These are phyloP conservation scores for Athalia circularis DNA, from an alignment of 2,888 invertebrate species.

Conservation along the genomic window DNA sequence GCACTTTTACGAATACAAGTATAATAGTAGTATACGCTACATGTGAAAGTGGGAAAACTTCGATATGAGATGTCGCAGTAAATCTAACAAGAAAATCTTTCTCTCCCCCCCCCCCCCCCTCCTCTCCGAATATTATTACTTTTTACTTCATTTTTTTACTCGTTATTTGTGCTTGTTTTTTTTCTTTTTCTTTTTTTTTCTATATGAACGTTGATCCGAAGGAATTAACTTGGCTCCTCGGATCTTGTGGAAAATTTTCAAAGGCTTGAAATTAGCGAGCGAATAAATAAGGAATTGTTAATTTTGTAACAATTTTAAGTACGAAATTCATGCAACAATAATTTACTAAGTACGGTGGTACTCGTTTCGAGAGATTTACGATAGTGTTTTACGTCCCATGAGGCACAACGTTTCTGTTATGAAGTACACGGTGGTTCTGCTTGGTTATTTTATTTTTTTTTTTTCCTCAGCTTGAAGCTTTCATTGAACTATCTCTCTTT, in stretches of 20 bases:
- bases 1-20: neutral
- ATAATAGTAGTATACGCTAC: neutral
- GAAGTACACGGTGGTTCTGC: neutral
- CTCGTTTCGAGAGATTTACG: conserved; percentile 13
- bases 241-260: too few relatives aligned
- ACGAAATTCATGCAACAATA: neutral
- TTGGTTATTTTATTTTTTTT: neutral
- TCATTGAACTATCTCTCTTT: neutral
- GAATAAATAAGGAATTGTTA: too few relatives aligned
- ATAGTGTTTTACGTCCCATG: neutral
- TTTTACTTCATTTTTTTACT: neutral
- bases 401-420: too few relatives aligned
- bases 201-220: too few relatives aligned
- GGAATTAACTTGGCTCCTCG: too few relatives aligned
- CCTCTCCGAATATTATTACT: neutral
- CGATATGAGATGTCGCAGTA: neutral
- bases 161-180: neutral
- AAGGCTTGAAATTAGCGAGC: too few relatives aligned
- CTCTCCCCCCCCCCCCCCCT: too few relatives aligned
- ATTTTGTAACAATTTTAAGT: too few relatives aligned
- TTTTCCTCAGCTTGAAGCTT: neutral
- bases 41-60: conserved; percentile 29
- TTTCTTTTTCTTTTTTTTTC: neutral
- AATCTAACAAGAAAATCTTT: neutral
- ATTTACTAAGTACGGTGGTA: neutral